Base-by-base conservation (phyloP, 2,797 vertebrate genomes). In the Syngnathus rostellatus region DNA sequence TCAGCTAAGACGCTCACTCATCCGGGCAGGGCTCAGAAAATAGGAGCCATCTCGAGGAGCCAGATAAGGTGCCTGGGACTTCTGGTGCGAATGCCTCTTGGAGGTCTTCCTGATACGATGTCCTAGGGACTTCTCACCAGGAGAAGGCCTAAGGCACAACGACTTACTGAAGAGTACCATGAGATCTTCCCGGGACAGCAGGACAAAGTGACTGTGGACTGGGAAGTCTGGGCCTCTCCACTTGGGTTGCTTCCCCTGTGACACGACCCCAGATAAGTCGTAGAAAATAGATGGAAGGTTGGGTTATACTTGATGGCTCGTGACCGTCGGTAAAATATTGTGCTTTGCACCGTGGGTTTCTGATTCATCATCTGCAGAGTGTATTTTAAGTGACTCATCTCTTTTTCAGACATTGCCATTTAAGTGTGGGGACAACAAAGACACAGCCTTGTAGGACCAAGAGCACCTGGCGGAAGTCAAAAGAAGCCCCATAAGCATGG, bases 281-380 rank as follows among this genome's bases (percentile, higher is more conserved):
- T n/a, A 17, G 16, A 19, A 50, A n/a, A 9, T 50, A 8, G 2
- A n/a, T n/a, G 19, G 17, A 2, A 6, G 48, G 6, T 50, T 50
- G 43, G 2, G 11, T 45, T 11, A 43, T 43, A 11, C 11, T 43
- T 43, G 41, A 12, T 12, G 14, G 12, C 17, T 46, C 6, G 45
- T 46, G 45, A 46, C 17, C 16, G 5, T 17, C 6, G 45, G 46
- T 77, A 74, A 72, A 69, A 80, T 23, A 16, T 71, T 62, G 31
- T 64, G 59, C 62, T 37, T 45, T 2, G 5, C 16, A 72, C 58
- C 51, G 66, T 46, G 21, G 37, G 40, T 64, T 40, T 64, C 53
- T 23, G 3, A 45, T 11, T 11, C 43, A 14, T 45, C 43, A 45
- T 45, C 43, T 45, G 10, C 12, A 45, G 48, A 50, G 48, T 50